Evolutionary conservation across 2,797 vertebrate genomes (phyloP), one percentile per base, ranked within the genome.

Genomic region (Moxostoma hubbsi): DNA sequence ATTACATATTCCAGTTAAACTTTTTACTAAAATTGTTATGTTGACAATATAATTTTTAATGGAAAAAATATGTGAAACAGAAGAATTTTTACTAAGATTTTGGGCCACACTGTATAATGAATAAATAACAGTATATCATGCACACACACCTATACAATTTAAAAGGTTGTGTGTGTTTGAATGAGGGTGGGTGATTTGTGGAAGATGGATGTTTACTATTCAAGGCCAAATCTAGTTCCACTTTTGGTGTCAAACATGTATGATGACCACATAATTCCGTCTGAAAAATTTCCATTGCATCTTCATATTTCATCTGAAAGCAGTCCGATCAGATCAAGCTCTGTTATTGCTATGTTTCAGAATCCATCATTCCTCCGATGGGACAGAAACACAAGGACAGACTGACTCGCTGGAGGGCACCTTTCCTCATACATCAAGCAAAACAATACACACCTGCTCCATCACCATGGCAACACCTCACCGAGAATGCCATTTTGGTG

Each of bases 381-480:
- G 72, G 77, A 82, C 63, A 80, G 46, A 70, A 71, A 59, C 16
- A 75, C 73, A 81, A 69, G 80, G 65, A 78, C 69, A 73, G 47
- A 76, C 12, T 79, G 80, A 74, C 55, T 78, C 57, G 64, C 61
- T 81, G 72, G 59, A 82, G 80, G 54, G 54, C 63, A 81, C 24
- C 50, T 63, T 57, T 75, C 71, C 59, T 61, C 58, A 75, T 63
- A 81, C 72, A 81, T 81, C 83, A 82, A 70, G 55, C 49, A 11
- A 79, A 46, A 73, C 63, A 73, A 73, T 70, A 55, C 75, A 70
- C 53, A 74, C 65, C 59, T 78, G 79, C 66, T 69, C 54, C 46
- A 63, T 73, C 53, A 58, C 70, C 76, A 80, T 76, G n/a, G 61
- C 58, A 70, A 71, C 72, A 58, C 57, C 50, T 73, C 61, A 53